Evolutionary conservation across 2,888 invertebrate genomes (phyloP).

Genomic region (Ichneumon xanthorius): DNA sequence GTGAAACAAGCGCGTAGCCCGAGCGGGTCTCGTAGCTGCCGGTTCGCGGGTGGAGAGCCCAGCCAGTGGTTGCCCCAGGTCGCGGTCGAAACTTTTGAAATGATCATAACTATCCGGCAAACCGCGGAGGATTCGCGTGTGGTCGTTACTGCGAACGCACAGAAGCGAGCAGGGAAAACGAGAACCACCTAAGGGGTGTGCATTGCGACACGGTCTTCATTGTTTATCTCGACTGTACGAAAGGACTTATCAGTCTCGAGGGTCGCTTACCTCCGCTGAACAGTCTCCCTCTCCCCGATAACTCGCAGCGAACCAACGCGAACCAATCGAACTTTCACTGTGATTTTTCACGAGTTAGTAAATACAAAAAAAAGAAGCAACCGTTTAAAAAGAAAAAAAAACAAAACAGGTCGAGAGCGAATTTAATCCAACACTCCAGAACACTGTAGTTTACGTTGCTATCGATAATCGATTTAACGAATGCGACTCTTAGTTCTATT

Average conservation of each 20-base stretch:
- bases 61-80: constrained; percentile 55
- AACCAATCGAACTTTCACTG: constrained; percentile 28
- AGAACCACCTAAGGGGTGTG: neutral
- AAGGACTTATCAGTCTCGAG: constrained; percentile 24
- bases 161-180: neutral
- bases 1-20: constrained; percentile 59
- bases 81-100: constrained; percentile 69
- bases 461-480: neutral
- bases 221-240: neutral
- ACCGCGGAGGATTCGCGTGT: constrained; percentile 35
- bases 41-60: constrained; percentile 18
- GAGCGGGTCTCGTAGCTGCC: constrained; percentile 12
- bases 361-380: neutral
- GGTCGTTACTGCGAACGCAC: neutral
- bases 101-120: constrained; percentile 67
- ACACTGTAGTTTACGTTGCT: neutral
- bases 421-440: neutral
- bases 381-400: neutral
- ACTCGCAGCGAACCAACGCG: constrained; percentile 13
- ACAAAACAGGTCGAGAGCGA: neutral
- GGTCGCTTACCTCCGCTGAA: constrained; percentile 29
- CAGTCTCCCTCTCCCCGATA: neutral
- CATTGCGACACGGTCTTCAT: neutral
- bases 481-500: no score
- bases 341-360: constrained; percentile 20